Conservation (phyloP, 53 echinoderm and acorn worm genomes). For the Apostichopus leukothele region DNA sequence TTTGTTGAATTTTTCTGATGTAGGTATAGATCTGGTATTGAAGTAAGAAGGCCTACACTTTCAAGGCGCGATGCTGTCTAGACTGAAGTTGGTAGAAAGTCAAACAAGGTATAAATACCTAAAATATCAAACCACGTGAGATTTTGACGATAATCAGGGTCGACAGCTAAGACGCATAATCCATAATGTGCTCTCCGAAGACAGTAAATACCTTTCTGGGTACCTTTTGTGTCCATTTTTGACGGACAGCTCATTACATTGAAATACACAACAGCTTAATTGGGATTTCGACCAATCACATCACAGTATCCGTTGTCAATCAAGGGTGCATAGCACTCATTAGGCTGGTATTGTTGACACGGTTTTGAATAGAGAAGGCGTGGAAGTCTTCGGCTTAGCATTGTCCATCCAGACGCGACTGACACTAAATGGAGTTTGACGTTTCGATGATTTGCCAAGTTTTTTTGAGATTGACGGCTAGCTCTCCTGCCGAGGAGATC, state of each 20-base stretch:
- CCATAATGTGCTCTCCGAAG: slow-evolving; percentile 4
- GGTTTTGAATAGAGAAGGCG: slow-evolving; percentile 46
- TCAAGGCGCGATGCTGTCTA: not conserved
- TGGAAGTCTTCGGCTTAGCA: slow-evolving; percentile 28
- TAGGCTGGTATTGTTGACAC: slow-evolving; percentile 39
- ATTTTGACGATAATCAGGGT: not conserved
- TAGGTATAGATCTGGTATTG: too few relatives aligned
- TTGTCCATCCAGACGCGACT: not conserved
- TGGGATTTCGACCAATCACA: slow-evolving; percentile 28
- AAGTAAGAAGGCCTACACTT: too few relatives aligned
- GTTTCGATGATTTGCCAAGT: slow-evolving; percentile 18
- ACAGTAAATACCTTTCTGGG: slow-evolving; percentile 18
- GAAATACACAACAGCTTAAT: slow-evolving; percentile 4
- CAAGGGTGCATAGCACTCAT: slow-evolving; percentile 4
- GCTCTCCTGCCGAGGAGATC: not conserved
- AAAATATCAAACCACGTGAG: not conserved
- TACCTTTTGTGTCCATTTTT: slow-evolving; percentile 21
- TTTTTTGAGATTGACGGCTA: not conserved
- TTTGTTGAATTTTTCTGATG: too few relatives aligned
- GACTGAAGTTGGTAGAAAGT: not conserved
- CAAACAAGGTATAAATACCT: not conserved
- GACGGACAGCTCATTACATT: slow-evolving; percentile 33
- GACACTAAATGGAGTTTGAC: slow-evolving; percentile 20
- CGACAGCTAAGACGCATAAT: not conserved
- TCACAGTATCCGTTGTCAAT: slow-evolving; percentile 1